Base-by-base conservation (phyloP, 2,797 vertebrate species). In the Artibeus lituratus region DNA sequence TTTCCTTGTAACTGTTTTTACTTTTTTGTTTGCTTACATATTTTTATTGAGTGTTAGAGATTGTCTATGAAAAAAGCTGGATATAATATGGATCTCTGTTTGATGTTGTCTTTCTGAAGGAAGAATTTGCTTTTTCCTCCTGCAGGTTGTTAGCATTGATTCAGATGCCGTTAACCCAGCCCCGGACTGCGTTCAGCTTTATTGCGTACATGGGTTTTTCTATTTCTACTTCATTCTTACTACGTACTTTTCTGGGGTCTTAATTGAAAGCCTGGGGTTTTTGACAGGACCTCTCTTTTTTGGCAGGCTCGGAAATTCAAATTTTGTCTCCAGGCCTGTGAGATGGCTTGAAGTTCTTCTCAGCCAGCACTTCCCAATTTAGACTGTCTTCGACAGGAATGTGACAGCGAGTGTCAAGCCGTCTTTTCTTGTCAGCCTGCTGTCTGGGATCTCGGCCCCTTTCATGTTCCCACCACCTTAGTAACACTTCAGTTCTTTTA, bases 211-310 rank as follows among this genome's bases (percentile, higher is more conserved):
- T 87, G 35, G 16, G 12, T 22, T 77, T 83, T 91, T 87, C 65
- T 73, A 26, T 85, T 73, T 94, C 37, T 55, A 16, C 92, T 77
- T 83, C 11, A 35, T 88, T 62, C 32, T 92, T 88, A 35, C 44
- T 62, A 22, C 22, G 70, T 39, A 24, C 51, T 88, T 69, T 77
- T 92, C 29, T 69, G 83, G n/a, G 70, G 29, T 80, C 59, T 82
- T 59, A 76, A 29, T n/a, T 55, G 70, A 70, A 87, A 92, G 70
- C 42, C 49, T 77, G n/a, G 6, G 22, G 32, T 19, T 88, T 90
- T 92, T 92, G 42, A 83, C 49, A 84, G 70, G 51, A 59, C 42
- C n/a, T 88, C 42, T 93, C 57, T 87, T 86, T n/a, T 26, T 95
- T 76, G 70, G 39, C 59, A 92, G 18, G 6, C 62, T 83, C 59